Evolutionary conservation across 2,888 invertebrate genomes (phyloP).

Genomic region (Pachymerium ferrugineum): DNA sequence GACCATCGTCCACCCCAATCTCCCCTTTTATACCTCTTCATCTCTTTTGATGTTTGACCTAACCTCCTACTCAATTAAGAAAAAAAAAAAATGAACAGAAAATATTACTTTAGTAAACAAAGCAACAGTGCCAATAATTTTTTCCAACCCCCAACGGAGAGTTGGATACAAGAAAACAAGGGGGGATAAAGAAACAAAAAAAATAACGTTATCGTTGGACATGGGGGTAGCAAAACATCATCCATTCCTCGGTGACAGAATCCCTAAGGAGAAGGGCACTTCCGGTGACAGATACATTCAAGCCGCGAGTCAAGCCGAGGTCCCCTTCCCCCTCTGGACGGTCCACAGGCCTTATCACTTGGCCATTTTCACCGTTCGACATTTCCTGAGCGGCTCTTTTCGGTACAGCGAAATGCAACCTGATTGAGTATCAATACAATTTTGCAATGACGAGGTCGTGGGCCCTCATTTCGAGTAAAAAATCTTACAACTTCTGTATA

Average conservation of each 20-base stretch:
- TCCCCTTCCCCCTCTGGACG: not conserved
- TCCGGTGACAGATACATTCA: conserved; percentile 24
- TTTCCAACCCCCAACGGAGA: no score
- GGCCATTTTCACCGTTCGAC: conserved; percentile 25
- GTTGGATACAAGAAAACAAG: not conserved
- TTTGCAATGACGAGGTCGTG: not conserved
- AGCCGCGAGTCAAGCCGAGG: conserved; percentile 8
- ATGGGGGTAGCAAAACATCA: no score
- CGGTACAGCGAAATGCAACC: not conserved
- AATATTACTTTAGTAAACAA: no score
- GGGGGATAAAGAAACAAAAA: not conserved
- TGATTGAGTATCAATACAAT: not conserved
- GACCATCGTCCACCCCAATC: conserved; percentile 21
- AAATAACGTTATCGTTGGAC: not conserved
- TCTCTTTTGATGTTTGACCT: not conserved
- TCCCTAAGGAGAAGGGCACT: conserved; percentile 14
- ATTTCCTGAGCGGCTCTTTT: conserved; percentile 6
- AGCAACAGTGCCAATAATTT: no score
- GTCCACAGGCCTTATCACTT: conserved; percentile 9
- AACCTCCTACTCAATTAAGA: not conserved
- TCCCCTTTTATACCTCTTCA: conserved; percentile 1
- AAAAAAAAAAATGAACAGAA: no score
- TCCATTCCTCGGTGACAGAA: conserved; percentile 1
- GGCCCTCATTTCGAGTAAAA: conserved; percentile 11
- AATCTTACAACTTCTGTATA: conserved; percentile 16